These are phyloP conservation scores for Anoplopoma fimbria DNA, from an alignment of 2,113 vertebrate species.

Conservation along the genomic window DNA sequence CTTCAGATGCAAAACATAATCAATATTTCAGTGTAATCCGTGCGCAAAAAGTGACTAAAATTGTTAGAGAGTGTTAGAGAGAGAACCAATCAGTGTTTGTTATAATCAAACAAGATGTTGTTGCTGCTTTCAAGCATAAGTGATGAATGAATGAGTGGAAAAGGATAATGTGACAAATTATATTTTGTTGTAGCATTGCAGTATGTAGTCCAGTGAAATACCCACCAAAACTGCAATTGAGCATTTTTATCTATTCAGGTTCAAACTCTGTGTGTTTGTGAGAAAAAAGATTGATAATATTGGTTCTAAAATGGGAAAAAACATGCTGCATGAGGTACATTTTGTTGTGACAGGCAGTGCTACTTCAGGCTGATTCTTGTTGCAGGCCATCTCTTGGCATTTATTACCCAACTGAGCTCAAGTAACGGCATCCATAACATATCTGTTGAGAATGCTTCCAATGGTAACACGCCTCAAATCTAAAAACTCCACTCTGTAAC, in stretches of 20 bases:
- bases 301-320: conserved; percentile 11
- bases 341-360: conserved; percentile 49
- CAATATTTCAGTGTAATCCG: not conserved
- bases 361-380: conserved; percentile 55
- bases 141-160: not conserved
- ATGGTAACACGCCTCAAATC: conserved; percentile 61
- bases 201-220: not conserved
- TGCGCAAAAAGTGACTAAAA: not conserved
- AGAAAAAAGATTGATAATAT: not conserved
- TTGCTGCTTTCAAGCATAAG: not conserved
- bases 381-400: conserved; percentile 58
- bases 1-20: not conserved
- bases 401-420: conserved; percentile 63
- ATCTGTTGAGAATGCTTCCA: conserved; percentile 59
- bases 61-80: no score
- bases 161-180: not conserved
- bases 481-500: conserved; percentile 73
- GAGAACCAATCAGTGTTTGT: not conserved
- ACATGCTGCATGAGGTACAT: not conserved
- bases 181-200: not conserved
- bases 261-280: conserved; percentile 12
- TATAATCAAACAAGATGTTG: not conserved
- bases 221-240: not conserved
- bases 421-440: conserved; percentile 32
- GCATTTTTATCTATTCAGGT: not conserved